Percentiles rank a stretch among this genome's conserved stretches.
phyloP scores from a whole-genome alignment of 1,140 invertebrate genomes.

The Trichogramma pretiosum region DNA sequence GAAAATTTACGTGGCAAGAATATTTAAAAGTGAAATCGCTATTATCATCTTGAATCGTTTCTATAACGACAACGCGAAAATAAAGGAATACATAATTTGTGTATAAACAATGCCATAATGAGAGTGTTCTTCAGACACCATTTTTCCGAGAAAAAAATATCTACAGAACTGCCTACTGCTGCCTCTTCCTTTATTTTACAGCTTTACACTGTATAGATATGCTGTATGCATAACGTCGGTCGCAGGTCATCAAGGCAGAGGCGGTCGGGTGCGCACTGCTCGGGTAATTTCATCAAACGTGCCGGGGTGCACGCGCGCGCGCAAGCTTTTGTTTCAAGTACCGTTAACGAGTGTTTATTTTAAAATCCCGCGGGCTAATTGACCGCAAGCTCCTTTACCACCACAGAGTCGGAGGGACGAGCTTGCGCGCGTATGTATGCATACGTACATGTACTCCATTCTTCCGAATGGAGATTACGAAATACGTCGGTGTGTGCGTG shows the following conservation, averaged over 20 bases:
- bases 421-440: too few relatives aligned
- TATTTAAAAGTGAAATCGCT: conserved; percentile 10
- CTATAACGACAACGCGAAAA: too few relatives aligned
- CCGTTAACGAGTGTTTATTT: conserved; percentile 37
- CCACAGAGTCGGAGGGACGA: neutral
- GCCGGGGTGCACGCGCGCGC: neutral
- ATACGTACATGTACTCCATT: conserved; percentile 11
- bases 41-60: too few relatives aligned
- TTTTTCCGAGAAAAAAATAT: too few relatives aligned
- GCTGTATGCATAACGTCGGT: neutral
- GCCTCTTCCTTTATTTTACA: too few relatives aligned
- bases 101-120: too few relatives aligned
- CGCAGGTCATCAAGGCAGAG: neutral
- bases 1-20: neutral
- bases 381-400: conserved; percentile 25
- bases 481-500: conserved; percentile 14
- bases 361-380: conserved; percentile 33
- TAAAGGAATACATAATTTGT: too few relatives aligned
- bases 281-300: conserved; percentile 31
- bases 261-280: too few relatives aligned
- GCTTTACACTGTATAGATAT: too few relatives aligned
- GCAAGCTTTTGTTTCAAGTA: conserved; percentile 32
- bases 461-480: too few relatives aligned
- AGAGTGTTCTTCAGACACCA: too few relatives aligned
- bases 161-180: too few relatives aligned